Evolutionary conservation across 2,113 vertebrate genomes (phyloP).

Genomic region (Oceanodroma tethys): DNA sequence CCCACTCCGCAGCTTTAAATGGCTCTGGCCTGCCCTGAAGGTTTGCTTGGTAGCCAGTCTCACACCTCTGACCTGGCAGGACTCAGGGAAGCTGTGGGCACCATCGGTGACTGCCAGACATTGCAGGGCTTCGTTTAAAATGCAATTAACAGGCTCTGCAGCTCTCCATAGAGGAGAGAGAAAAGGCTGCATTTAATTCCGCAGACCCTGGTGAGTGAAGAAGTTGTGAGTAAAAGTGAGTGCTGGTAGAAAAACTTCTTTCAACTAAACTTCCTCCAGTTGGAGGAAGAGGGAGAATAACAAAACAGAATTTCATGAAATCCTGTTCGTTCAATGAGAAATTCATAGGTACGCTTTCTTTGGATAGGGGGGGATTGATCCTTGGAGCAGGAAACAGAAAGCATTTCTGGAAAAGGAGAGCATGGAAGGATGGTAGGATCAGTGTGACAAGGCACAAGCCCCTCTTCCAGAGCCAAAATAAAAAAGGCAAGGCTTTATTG

Average conservation of each 20-base stretch:
- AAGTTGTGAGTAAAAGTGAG: neutral
- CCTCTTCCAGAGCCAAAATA: neutral
- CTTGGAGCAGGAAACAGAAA: neutral
- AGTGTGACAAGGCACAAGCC: neutral
- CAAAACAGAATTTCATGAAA: neutral
- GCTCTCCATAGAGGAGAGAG: neutral
- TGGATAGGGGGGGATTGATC: neutral
- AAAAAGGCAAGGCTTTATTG: neutral
- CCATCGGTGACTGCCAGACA: neutral
- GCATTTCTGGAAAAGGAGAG: neutral
- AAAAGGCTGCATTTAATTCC: neutral
- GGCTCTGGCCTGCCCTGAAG: neutral
- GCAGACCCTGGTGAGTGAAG: neutral
- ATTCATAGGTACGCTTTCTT: neutral
- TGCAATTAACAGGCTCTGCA: neutral
- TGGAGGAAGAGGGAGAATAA: neutral
- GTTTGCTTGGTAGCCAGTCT: neutral
- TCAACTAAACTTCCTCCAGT: neutral
- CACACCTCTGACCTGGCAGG: neutral
- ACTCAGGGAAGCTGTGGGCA: neutral
- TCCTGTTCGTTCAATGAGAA: neutral
- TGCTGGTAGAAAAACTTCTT: neutral
- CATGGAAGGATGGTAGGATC: neutral
- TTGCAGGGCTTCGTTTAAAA: neutral
- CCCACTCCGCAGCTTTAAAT: neutral